Percentiles rank a stretch among this genome's conserved stretches.
These are phyloP conservation scores for Trissolcus brochymenae DNA, from an alignment of 2,888 invertebrate genomes.

Conservation along the genomic window DNA sequence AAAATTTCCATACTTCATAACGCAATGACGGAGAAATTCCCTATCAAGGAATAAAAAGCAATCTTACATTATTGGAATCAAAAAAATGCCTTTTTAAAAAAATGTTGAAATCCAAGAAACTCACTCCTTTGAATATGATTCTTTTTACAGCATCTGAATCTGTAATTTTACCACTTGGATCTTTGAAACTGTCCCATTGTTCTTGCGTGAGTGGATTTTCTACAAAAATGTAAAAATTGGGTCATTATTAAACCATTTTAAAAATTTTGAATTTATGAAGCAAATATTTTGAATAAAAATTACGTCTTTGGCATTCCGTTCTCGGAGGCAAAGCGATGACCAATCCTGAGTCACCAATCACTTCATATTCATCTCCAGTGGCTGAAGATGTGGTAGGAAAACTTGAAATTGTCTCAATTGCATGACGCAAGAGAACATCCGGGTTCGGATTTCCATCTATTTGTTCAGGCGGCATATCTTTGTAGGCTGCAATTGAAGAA, in stretches of 20 bases:
- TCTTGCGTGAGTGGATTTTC: conserved; percentile 83
- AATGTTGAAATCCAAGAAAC: conserved; percentile 59
- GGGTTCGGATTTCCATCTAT: conserved; percentile 14
- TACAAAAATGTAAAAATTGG: conserved; percentile 5
- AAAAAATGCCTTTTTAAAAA: not conserved
- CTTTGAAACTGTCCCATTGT: conserved; percentile 90
- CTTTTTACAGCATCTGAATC: conserved; percentile 88
- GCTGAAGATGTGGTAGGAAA: conserved; percentile 26
- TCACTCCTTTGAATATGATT: conserved; percentile 93
- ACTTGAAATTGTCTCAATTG: conserved; percentile 24
- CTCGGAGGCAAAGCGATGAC: conserved; percentile 82
- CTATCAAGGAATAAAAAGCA: conserved; percentile 75
- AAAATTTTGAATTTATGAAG: not conserved
- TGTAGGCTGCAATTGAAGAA: no score
- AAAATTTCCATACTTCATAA: conserved; percentile 94
- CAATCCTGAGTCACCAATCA: conserved; percentile 79
- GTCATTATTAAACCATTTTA: not conserved
- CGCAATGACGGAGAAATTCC: conserved; percentile 88
- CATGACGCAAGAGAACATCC: conserved; percentile 12
- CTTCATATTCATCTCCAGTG: conserved; percentile 85
- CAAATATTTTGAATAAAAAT: no score
- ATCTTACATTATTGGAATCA: not conserved
- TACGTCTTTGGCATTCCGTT: conserved; percentile 77
- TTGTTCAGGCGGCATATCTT: not conserved
- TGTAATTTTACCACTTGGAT: conserved; percentile 87